Evolutionary conservation across 2,113 vertebrate species (phyloP), one percentile per base, ranked within the genome.

Genomic region (Pitta sordida): DNA sequence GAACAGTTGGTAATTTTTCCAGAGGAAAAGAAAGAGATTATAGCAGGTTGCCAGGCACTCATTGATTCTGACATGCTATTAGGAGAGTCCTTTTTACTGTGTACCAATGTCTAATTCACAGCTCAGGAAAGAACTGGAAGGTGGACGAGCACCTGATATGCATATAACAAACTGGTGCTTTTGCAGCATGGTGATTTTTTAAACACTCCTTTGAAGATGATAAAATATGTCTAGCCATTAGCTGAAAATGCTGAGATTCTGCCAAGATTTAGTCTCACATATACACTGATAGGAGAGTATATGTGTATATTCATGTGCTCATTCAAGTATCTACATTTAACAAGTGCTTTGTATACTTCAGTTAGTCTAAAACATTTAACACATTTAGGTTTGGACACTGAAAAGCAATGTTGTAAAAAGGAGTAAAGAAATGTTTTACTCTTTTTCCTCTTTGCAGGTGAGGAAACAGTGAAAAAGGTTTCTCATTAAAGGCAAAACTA

Each of bases 1-100:
- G 83, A 96, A 85, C 29, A 68, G 76, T 90, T 83, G 74, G 77
- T 67, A 73, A 60, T 85, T 92, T 96, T 95, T 93, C 73, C 91
- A 83, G 76, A 73, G 86, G 52, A 86, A n/a, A n/a, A n/a, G n/a
- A n/a, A n/a, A n/a, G 69, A 60, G 67, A 91, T 67, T 87, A 84
- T 27, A 96, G 82, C 55, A 92, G 81, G 48, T 46, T 93, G 91
- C 92, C 69, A 94, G 48, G 69, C 88, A 93, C 80, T 26, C 77
- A 13, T 92, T 63, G 82, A 0, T 83, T 88, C 53, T 86, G 85
- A 83, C 64, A 86, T 0, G 0, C 27, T 34, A 8, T 67, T 90
- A 0, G 0, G 59, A 86, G 68, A 79, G 26, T 34, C 43, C 70
- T 79, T 5, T 29, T 82, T 82, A 60, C 64, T 91, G 32, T 0